Percentiles rank a stretch among this genome's conserved stretches.
phyloP scores from a whole-genome alignment of 2,888 invertebrate species.

The Tortrix viridana region DNA sequence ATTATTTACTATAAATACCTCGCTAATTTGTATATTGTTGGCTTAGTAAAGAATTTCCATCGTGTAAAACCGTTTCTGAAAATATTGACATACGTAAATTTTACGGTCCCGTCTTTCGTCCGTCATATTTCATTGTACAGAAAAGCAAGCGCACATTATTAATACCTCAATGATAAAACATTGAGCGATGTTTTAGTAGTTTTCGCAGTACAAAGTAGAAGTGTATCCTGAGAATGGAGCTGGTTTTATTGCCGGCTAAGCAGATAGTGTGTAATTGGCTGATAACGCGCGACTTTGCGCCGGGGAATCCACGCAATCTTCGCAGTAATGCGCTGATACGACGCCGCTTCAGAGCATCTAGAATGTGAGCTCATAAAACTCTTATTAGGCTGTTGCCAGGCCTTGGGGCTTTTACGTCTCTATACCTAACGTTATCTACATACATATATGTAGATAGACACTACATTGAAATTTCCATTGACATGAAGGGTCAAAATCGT shows the following conservation, averaged over 20 bases:
- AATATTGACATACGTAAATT: conserved; percentile 16
- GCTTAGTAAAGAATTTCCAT: background rate
- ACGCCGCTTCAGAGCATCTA: conserved; percentile 25
- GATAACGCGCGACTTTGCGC: conserved; percentile 24
- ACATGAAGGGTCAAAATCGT: no score
- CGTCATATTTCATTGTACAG: background rate
- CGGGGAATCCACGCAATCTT: conserved; percentile 39
- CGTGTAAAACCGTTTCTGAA: background rate
- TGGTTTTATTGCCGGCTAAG: conserved; percentile 21
- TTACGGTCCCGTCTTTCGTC: background rate
- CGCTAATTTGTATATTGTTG: background rate
- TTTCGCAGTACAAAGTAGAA: background rate
- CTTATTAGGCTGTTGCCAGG: conserved; percentile 27
- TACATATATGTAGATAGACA: conserved; percentile 6
- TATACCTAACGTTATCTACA: no score
- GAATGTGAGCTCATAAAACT: conserved; percentile 36
- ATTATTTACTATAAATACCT: conserved; percentile 21
- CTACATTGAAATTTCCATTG: background rate
- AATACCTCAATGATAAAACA: background rate
- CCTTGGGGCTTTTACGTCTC: conserved; percentile 22
- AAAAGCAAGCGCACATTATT: background rate
- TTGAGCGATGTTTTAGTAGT: background rate
- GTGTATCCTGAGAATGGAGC: background rate
- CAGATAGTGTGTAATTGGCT: conserved; percentile 25
- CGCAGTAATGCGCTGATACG: conserved; percentile 35